phyloP scores from a whole-genome alignment of 2,797 vertebrate species.

The Yasuhikotakia modesta region DNA sequence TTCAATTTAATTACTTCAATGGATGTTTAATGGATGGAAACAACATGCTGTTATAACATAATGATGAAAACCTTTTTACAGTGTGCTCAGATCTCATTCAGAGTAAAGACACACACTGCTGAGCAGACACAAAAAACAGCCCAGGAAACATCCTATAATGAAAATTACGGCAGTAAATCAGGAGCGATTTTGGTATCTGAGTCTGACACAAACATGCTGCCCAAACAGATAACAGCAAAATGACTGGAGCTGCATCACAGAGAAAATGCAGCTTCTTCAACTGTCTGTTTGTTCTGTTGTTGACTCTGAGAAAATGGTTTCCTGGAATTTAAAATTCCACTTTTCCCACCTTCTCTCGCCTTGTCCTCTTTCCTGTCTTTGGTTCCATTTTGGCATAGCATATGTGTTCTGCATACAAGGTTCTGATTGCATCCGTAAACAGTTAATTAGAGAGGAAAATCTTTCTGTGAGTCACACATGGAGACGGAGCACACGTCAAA shows the following conservation, averaged over 20 bases:
- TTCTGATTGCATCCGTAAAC: slow-evolving; percentile 43
- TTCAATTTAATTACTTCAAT: background rate
- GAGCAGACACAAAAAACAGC: background rate
- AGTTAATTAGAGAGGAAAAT: slow-evolving; percentile 44
- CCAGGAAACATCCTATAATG: background rate
- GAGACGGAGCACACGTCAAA: slow-evolving; percentile 7
- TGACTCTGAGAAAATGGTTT: slow-evolving; percentile 40
- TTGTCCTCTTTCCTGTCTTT: background rate
- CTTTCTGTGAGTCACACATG: slow-evolving; percentile 35
- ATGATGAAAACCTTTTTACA: background rate
- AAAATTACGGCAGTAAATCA: slow-evolving; percentile 23
- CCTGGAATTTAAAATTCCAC: slow-evolving; percentile 30
- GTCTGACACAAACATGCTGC: slow-evolving; percentile 14
- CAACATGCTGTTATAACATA: background rate
- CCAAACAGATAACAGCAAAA: slow-evolving; percentile 19
- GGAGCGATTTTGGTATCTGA: slow-evolving; percentile 17
- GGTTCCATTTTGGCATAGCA: slow-evolving; percentile 9
- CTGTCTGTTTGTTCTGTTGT: slow-evolving; percentile 44
- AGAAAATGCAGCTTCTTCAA: slow-evolving; percentile 18
- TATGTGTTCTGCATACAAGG: background rate
- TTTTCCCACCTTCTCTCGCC: slow-evolving; percentile 5
- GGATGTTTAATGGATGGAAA: slow-evolving; percentile 7
- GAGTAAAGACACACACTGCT: background rate
- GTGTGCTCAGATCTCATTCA: slow-evolving; percentile 1
- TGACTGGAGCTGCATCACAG: slow-evolving; percentile 23